A percentile compares a stretch with the other conserved stretches of the same genome.
Conservation (phyloP, 2,113 vertebrate species). For the Petromus typicus region DNA sequence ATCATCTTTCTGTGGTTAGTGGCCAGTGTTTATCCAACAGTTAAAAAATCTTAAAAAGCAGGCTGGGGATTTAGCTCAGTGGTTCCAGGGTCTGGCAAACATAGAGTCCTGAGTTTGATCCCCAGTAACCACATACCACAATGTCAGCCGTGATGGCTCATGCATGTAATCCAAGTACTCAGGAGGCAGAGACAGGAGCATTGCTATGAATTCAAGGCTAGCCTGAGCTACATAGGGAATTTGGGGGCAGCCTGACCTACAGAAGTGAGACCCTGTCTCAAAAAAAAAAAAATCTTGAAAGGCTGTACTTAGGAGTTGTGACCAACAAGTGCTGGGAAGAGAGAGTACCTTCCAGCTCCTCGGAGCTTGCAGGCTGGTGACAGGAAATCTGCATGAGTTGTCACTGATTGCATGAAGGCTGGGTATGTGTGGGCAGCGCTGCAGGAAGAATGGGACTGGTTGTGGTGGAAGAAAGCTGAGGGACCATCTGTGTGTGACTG, state of each 20-base stretch:
- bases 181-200: too few species aligned
- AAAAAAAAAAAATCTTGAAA: background rate
- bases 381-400: background rate
- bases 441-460: background rate
- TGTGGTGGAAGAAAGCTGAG: background rate
- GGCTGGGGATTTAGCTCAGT: too few species aligned
- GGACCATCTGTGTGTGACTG: background rate
- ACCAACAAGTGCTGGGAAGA: background rate
- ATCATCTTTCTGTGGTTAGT: background rate
- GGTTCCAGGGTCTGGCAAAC: too few species aligned
- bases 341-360: background rate
- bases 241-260: too few species aligned
- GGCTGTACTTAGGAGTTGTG: background rate
- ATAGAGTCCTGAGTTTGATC: too few species aligned
- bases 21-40: background rate
- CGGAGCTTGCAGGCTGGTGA: background rate
- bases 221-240: too few species aligned
- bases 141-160: too few species aligned
- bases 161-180: too few species aligned
- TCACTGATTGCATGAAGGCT: background rate
- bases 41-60: background rate
- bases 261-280: too few species aligned
- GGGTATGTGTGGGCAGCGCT: background rate
- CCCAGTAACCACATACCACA: too few species aligned
- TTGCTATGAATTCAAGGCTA: too few species aligned